Conservation (phyloP, 2,797 vertebrate genomes). For the Poecilia gillii region DNA sequence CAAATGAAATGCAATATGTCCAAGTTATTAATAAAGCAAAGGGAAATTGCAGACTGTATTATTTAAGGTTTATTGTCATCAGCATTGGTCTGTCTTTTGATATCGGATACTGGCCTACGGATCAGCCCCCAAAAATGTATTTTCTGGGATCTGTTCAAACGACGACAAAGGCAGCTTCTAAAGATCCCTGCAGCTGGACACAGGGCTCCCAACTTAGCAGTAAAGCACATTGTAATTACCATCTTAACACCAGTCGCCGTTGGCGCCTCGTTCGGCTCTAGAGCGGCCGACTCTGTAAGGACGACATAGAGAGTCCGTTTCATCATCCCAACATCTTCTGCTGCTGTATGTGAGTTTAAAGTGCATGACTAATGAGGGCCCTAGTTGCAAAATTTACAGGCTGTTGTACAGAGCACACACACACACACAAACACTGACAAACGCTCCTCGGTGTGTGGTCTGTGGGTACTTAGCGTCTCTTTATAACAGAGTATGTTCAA, state of each 20-base stretch:
- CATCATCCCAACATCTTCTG: conserved; percentile 41
- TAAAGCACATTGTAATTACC: conserved; percentile 79
- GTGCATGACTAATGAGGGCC: conserved; percentile 44
- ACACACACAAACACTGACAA: conserved; percentile 25
- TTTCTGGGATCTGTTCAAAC: conserved; percentile 37
- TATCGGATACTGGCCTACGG: conserved; percentile 10
- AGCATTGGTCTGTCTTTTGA: conserved; percentile 15
- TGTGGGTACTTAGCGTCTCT: conserved; percentile 61
- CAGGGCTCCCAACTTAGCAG: conserved; percentile 38
- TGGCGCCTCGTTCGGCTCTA: conserved; percentile 59
- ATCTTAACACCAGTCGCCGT: conserved; percentile 58
- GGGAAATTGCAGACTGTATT: conserved; percentile 26
- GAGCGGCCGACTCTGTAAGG: conserved; percentile 41
- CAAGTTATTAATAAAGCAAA: conserved; percentile 54
- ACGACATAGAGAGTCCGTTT: conserved; percentile 13
- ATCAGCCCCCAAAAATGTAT: conserved; percentile 7
- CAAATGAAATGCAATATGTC: conserved; percentile 63
- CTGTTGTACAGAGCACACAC: conserved; percentile 59
- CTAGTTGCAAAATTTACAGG: conserved; percentile 17
- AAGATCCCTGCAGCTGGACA: conserved; percentile 42
- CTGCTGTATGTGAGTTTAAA: conserved; percentile 33
- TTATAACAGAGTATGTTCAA: conserved; percentile 39
- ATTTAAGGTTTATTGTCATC: conserved; percentile 26
- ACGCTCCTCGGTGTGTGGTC: conserved; percentile 30
- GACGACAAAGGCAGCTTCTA: conserved; percentile 65